Percentiles rank a stretch among this genome's conserved stretches.
Conservation (phyloP, 2,888 invertebrate genomes). For the Mythimna pallens region DNA sequence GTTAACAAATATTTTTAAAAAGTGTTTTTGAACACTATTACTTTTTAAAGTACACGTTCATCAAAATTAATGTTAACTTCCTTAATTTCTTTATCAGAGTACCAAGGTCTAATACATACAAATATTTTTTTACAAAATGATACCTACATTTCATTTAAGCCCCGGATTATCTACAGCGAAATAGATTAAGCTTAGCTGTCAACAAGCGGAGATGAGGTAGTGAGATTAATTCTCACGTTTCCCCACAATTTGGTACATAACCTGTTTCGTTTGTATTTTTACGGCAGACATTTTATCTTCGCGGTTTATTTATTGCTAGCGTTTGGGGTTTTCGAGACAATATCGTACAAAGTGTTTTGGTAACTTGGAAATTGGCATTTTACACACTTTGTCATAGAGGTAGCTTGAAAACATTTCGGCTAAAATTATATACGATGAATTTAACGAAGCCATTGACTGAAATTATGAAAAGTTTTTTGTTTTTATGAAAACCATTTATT, state of each 20-base stretch:
- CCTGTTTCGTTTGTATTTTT: slow-evolving; percentile 42
- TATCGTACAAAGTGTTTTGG: slow-evolving; percentile 10
- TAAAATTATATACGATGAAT: not conserved
- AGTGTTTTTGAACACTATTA: too few species aligned
- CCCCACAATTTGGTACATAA: slow-evolving; percentile 38
- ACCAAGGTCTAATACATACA: too few species aligned
- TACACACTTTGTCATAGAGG: not conserved
- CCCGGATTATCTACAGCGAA: slow-evolving; percentile 17
- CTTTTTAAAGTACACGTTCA: too few species aligned
- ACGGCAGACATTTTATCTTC: slow-evolving; percentile 45
- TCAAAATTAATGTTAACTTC: too few species aligned
- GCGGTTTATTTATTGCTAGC: slow-evolving; percentile 38
- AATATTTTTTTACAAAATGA: not conserved
- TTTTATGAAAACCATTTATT: too few species aligned
- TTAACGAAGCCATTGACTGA: not conserved
- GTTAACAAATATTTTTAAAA: too few species aligned
- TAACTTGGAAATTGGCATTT: slow-evolving; percentile 9
- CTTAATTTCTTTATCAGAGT: too few species aligned
- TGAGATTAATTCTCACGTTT: slow-evolving; percentile 49
- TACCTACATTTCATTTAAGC: slow-evolving; percentile 25
- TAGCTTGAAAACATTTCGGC: not conserved
- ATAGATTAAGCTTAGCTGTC: slow-evolving; percentile 46
- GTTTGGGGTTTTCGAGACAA: slow-evolving; percentile 24
- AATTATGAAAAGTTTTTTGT: too few species aligned
- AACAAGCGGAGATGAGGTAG: slow-evolving; percentile 35